Conservation (phyloP, 2,113 vertebrate species). For the Perca schrenkii region DNA sequence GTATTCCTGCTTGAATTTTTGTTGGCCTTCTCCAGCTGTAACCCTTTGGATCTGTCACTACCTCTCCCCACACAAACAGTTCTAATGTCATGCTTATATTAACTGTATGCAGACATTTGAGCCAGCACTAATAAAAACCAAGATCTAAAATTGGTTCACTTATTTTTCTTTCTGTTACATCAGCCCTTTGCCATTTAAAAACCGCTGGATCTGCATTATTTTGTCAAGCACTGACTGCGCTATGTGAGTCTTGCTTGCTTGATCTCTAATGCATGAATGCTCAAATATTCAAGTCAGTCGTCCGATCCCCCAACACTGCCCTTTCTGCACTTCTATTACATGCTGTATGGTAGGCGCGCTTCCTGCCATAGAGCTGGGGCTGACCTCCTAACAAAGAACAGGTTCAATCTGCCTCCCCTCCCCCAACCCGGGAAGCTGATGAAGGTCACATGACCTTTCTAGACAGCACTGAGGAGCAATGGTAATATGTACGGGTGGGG, state of each 20-base stretch:
- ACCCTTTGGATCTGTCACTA: not conserved
- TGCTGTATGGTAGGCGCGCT: slow-evolving; percentile 81
- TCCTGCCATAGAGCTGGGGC: slow-evolving; percentile 81
- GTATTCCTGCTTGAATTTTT: not conserved
- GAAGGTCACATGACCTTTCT: slow-evolving; percentile 91
- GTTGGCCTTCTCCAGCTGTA: not conserved
- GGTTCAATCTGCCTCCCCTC: slow-evolving; percentile 87
- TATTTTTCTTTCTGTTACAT: slow-evolving; percentile 29
- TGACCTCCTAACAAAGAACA: slow-evolving; percentile 94
- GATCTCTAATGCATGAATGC: slow-evolving; percentile 21
- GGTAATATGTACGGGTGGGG: slow-evolving; percentile 79
- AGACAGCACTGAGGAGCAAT: slow-evolving; percentile 85
- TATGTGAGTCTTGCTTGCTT: not conserved
- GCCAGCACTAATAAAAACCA: not conserved
- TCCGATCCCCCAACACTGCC: slow-evolving; percentile 36
- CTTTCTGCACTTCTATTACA: slow-evolving; percentile 80
- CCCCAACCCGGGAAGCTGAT: slow-evolving; percentile 84
- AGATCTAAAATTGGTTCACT: not conserved
- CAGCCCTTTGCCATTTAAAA: slow-evolving; percentile 35
- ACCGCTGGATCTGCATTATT: not conserved
- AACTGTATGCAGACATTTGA: slow-evolving; percentile 6
- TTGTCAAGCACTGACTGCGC: not conserved
- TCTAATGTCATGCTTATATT: not conserved
- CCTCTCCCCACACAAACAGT: not conserved
- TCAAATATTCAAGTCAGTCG: slow-evolving; percentile 1